These are phyloP conservation scores for Lethocerus indicus DNA, from an alignment of 1,140 invertebrate species.

Conservation along the genomic window DNA sequence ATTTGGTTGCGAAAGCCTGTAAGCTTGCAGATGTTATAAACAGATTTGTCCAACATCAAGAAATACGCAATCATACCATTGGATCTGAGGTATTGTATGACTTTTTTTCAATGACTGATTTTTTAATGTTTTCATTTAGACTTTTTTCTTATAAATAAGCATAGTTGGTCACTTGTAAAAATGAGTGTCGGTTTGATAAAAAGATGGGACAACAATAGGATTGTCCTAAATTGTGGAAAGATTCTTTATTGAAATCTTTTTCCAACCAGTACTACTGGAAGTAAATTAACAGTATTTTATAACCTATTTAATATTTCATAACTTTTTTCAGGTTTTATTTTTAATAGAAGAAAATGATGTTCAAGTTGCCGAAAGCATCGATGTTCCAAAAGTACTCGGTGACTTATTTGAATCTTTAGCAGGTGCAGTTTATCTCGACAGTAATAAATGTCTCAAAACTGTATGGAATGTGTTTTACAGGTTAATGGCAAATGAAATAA, in stretches of 20 bases:
- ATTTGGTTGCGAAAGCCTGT: constrained; percentile 42
- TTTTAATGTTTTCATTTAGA: no score
- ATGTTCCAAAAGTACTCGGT: constrained; percentile 89
- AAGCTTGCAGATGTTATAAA: constrained; percentile 49
- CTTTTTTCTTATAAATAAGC: no score
- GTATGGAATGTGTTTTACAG: constrained; percentile 72
- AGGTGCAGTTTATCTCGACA: constrained; percentile 85
- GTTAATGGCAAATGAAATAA: constrained; percentile 55
- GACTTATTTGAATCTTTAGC: constrained; percentile 87
- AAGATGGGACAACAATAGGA: neutral
- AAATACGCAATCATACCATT: constrained; percentile 44
- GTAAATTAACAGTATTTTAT: neutral
- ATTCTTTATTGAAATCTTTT: no score
- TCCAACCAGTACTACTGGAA: no score
- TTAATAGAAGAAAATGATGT: constrained; percentile 49
- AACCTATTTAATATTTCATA: neutral
- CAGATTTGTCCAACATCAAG: constrained; percentile 64
- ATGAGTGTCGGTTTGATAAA: neutral
- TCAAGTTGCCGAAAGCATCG: constrained; percentile 48
- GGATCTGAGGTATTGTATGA: constrained; percentile 31
- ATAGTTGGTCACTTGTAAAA: no score
- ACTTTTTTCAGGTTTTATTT: constrained; percentile 25
- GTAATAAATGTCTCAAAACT: constrained; percentile 48
- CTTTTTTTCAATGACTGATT: neutral
- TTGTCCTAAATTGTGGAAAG: no score